Percentiles rank a stretch among this genome's conserved stretches.
Conservation (phyloP, 92 coral and sea anemone genomes). For the Metridium senile region DNA sequence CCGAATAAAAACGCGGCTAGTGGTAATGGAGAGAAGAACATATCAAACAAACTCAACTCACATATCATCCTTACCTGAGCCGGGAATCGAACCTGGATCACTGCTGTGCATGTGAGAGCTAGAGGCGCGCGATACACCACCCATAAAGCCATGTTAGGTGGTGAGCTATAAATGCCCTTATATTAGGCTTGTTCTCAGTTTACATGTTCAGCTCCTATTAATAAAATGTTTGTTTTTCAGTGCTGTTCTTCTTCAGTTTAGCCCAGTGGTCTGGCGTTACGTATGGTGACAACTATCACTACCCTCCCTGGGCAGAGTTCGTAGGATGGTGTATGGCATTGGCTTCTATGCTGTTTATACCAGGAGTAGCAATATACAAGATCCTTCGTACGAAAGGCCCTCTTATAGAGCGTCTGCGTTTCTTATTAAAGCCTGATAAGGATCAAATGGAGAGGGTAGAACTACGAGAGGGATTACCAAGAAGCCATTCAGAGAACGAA, state of each 20-base stretch:
- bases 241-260: conserved; percentile 83
- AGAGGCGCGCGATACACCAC: no score
- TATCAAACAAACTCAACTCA: no score
- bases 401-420: conserved; percentile 48
- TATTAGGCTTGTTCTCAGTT: no score
- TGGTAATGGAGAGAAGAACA: no score
- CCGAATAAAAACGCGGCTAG: no score
- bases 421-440: conserved; percentile 61
- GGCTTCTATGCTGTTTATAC: conserved; percentile 95
- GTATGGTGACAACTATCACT: conserved; percentile 77
- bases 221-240: no score
- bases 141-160: no score
- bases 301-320: conserved; percentile 94
- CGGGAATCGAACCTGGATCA: no score
- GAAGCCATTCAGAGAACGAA: conserved; percentile 7
- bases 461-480: conserved; percentile 77
- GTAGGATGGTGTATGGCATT: conserved; percentile 94
- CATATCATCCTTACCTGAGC: no score
- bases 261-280: conserved; percentile 88
- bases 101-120: no score
- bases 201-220: no score
- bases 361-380: conserved; percentile 89
- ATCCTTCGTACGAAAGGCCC: conserved; percentile 57
- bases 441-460: conserved; percentile 77
- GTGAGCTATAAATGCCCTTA: no score